Percentiles rank a stretch among this genome's conserved stretches.
Evolutionary conservation across 2,888 invertebrate genomes (phyloP).

Genomic region (Osmoderma eremita): DNA sequence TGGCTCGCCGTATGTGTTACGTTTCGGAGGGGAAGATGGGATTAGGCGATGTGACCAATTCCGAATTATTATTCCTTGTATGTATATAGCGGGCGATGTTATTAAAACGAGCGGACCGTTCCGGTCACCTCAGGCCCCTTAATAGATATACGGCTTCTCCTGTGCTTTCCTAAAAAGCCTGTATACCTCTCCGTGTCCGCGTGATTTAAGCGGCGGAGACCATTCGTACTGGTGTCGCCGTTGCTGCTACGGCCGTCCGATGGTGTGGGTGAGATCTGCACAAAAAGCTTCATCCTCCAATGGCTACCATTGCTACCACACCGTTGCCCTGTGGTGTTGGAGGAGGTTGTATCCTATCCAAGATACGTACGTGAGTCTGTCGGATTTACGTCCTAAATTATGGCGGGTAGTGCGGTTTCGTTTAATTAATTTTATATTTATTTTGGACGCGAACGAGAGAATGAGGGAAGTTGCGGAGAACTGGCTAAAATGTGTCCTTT

Average conservation of each 20-base stretch:
- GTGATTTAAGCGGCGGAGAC: constrained; percentile 50
- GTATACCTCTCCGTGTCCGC: constrained; percentile 42
- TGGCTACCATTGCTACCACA: background rate
- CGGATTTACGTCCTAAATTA: constrained; percentile 49
- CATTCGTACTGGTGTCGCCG: constrained; percentile 43
- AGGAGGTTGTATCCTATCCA: constrained; percentile 27
- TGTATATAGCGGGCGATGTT: constrained; percentile 51
- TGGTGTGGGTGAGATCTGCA: constrained; percentile 24
- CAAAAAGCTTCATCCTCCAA: constrained; percentile 38
- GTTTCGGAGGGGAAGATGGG: constrained; percentile 48
- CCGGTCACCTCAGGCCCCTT: constrained; percentile 54
- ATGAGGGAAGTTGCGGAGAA: constrained; percentile 27
- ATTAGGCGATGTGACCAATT: constrained; percentile 57
- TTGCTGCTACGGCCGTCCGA: constrained; percentile 13
- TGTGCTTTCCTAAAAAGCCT: constrained; percentile 45
- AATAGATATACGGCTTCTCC: constrained; percentile 47
- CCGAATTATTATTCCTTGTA: constrained; percentile 62
- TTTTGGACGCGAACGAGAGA: constrained; percentile 37
- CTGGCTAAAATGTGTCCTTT: constrained; percentile 36
- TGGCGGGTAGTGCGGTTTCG: constrained; percentile 44
- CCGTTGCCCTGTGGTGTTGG: constrained; percentile 8
- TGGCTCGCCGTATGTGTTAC: constrained; percentile 33
- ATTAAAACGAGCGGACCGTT: constrained; percentile 54
- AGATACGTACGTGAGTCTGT: constrained; percentile 49
- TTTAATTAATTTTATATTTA: constrained; percentile 45